Conservation (phyloP, 2,113 vertebrate species). For the Gnathonemus longibarbis region DNA sequence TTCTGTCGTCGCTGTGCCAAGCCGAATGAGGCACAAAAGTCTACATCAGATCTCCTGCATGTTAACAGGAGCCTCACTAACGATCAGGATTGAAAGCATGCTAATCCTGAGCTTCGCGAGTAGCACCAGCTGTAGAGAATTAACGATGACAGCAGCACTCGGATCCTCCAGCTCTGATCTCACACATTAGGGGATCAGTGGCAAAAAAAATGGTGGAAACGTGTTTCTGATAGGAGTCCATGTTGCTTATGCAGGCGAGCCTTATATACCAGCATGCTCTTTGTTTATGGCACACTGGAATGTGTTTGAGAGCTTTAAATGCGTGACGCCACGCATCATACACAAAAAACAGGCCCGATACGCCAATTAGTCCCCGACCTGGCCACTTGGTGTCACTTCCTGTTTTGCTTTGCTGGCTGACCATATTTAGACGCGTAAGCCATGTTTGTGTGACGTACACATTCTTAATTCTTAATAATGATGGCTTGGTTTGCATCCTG, state of each 20-base stretch:
- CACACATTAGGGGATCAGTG: not conserved
- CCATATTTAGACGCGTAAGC: not conserved
- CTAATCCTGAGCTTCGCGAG: not conserved
- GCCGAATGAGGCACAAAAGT: not conserved
- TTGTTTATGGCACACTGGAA: not conserved
- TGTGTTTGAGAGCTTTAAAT: not conserved
- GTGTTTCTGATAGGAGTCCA: not conserved
- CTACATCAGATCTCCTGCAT: not conserved
- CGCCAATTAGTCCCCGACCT: not conserved
- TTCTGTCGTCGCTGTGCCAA: not conserved
- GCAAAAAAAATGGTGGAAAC: not conserved
- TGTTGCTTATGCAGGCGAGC: not conserved
- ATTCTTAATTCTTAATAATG: not conserved
- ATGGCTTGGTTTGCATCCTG: not conserved
- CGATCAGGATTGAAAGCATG: not conserved
- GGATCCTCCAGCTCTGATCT: not conserved
- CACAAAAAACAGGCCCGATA: not conserved
- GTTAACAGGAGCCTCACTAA: not conserved
- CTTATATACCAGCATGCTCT: not conserved
- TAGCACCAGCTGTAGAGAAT: not conserved
- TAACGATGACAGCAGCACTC: not conserved
- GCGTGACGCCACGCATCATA: not conserved
- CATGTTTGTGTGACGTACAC: not conserved
- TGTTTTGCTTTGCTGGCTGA: not conserved
- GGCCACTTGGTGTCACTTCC: not conserved